A percentile compares a stretch with the other conserved stretches of the same genome.
phyloP scores from a whole-genome alignment of 2,888 invertebrate genomes.

The Steinernema scapterisci region DNA sequence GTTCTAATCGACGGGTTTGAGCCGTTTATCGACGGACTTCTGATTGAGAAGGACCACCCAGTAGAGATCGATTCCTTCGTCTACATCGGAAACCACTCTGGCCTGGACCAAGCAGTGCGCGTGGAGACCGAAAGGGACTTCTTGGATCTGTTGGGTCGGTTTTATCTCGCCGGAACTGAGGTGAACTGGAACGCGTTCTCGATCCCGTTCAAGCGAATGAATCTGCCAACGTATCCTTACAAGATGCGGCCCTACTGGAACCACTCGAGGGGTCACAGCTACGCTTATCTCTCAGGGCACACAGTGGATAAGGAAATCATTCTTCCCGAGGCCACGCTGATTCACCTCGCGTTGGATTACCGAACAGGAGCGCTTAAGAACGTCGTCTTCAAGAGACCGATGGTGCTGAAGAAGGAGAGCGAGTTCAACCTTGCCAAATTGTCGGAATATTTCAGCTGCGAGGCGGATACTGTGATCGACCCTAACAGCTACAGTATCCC shows the following conservation, averaged over 20 bases:
- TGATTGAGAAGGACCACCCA: not conserved
- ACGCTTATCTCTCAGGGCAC: not conserved
- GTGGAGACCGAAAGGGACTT: conserved; percentile 25
- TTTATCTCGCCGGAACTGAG: not conserved
- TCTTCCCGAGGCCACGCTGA: conserved; percentile 5
- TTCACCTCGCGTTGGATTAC: not conserved
- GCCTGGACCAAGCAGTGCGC: not conserved
- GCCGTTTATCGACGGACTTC: conserved; percentile 13
- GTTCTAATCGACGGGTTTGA: conserved; percentile 23
- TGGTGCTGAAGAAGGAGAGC: not conserved
- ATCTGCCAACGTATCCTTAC: conserved; percentile 19
- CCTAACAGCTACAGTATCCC: not conserved
- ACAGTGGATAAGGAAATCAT: not conserved
- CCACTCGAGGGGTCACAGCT: not conserved
- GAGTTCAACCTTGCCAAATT: conserved; percentile 7
- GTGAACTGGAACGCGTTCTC: conserved; percentile 13
- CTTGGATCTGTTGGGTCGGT: not conserved
- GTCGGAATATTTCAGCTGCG: conserved; percentile 10
- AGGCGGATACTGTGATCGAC: conserved; percentile 1
- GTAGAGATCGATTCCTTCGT: conserved; percentile 7
- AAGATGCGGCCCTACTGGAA: not conserved
- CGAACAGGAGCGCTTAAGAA: conserved; percentile 11
- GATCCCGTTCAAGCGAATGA: conserved; percentile 14
- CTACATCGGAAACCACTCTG: conserved; percentile 20
- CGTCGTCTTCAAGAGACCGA: conserved; percentile 4